These are phyloP conservation scores for Caenorhabditis sp. DNA, from an alignment of 2,888 invertebrate species.

Conservation along the genomic window DNA sequence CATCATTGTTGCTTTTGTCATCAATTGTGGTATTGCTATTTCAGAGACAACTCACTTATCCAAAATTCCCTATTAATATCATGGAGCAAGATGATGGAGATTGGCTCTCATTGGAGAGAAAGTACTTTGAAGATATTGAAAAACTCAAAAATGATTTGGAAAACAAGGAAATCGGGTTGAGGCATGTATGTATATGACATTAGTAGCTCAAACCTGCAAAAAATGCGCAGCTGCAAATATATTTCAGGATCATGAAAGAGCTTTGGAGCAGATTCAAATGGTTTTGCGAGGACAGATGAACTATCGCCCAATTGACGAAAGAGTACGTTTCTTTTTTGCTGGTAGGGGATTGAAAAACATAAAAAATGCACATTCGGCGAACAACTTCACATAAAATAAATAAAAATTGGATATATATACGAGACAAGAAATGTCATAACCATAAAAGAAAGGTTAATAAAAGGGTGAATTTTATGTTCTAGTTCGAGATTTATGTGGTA, in stretches of 20 bases:
- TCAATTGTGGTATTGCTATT: neutral
- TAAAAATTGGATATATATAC: too few species aligned
- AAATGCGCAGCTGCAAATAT: neutral
- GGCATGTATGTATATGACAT: neutral
- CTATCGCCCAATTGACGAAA: conserved; percentile 43
- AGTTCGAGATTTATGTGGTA: too few species aligned
- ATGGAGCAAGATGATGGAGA: conserved; percentile 43
- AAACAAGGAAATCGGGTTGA: conserved; percentile 13
- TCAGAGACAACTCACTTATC: conserved; percentile 17
- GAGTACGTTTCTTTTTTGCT: too few species aligned
- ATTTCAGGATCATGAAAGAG: conserved; percentile 30
- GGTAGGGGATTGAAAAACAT: neutral
- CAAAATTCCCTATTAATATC: conserved; percentile 24
- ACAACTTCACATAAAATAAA: neutral
- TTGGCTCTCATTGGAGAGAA: conserved; percentile 29
- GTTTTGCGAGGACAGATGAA: conserved; percentile 31
- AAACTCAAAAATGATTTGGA: conserved; percentile 25
- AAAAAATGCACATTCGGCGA: neutral
- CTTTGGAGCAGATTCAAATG: conserved; percentile 16
- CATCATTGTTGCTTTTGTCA: too few species aligned
- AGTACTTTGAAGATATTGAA: conserved; percentile 29
- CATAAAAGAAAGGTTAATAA: too few species aligned
- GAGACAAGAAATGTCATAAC: too few species aligned
- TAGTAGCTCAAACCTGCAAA: neutral
- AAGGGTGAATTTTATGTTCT: too few species aligned